A percentile compares a stretch with the other conserved stretches of the same genome.
These are phyloP conservation scores for Megaceryle alcyon DNA, from an alignment of 2,797 vertebrate genomes.

Conservation along the genomic window DNA sequence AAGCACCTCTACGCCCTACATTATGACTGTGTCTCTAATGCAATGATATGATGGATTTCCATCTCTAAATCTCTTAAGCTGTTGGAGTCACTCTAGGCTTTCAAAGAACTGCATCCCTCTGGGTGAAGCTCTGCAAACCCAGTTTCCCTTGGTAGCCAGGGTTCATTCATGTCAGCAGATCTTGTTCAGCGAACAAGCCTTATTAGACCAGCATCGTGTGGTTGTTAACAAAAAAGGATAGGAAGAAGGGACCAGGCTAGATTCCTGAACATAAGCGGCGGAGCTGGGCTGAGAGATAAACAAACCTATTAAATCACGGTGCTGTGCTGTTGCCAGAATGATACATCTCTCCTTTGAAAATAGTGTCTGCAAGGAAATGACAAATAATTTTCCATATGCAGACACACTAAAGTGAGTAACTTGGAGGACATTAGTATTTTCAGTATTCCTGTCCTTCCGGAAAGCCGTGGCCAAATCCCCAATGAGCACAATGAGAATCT, in stretches of 20 bases:
- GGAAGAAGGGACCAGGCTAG: neutral
- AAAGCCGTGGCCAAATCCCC: neutral
- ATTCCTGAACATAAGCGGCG: neutral
- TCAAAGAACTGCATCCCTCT: neutral
- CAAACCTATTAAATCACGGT: slow-evolving; percentile 41
- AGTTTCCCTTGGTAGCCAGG: neutral
- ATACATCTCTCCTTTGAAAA: slow-evolving; percentile 48
- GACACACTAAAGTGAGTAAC: slow-evolving; percentile 14
- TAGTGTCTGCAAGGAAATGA: slow-evolving; percentile 47
- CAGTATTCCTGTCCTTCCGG: neutral
- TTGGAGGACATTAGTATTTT: neutral
- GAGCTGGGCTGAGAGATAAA: slow-evolving; percentile 43
- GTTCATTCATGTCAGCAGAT: neutral
- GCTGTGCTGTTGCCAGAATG: neutral
- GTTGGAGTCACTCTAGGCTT: neutral
- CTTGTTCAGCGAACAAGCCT: neutral
- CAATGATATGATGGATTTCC: neutral
- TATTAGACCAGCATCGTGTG: neutral
- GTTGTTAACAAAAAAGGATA: slow-evolving; percentile 1
- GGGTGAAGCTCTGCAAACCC: neutral
- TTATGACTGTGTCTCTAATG: neutral
- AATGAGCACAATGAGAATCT: neutral
- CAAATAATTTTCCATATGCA: slow-evolving; percentile 38
- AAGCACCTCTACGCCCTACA: fast-evolving
- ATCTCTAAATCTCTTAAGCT: neutral